phyloP scores from a whole-genome alignment of 2,113 vertebrate species.

The Manacus vitellinus region DNA sequence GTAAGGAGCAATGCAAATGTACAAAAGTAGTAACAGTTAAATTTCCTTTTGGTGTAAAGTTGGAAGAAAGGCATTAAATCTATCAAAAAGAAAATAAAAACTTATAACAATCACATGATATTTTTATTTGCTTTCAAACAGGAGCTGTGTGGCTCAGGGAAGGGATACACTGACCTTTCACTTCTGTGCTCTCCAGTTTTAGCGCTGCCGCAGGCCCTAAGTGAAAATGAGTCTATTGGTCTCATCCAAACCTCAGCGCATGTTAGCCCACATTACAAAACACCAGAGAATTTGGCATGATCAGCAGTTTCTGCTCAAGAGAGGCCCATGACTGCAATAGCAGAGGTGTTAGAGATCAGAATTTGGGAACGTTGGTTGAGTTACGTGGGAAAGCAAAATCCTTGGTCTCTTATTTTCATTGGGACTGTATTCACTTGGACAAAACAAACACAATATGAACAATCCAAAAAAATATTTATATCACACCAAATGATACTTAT shows the following conservation, averaged over 20 bases:
- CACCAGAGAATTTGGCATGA: slow-evolving; percentile 67
- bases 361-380: slow-evolving; percentile 3
- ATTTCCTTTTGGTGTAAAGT: background rate
- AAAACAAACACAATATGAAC: slow-evolving; percentile 37
- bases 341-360: slow-evolving; percentile 68
- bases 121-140: slow-evolving; percentile 51
- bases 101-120: background rate
- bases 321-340: slow-evolving; percentile 66
- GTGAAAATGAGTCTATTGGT: slow-evolving; percentile 58
- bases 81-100: background rate
- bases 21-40: background rate
- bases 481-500: slow-evolving; percentile 43
- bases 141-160: slow-evolving; percentile 22
- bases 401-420: background rate
- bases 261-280: slow-evolving; percentile 58
- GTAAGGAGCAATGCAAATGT: background rate
- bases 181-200: background rate
- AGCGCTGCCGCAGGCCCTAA: background rate
- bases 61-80: background rate
- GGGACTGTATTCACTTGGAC: slow-evolving; percentile 26
- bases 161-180: slow-evolving; percentile 34
- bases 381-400: slow-evolving; percentile 53
- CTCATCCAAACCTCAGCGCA: slow-evolving; percentile 43
- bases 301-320: slow-evolving; percentile 67
- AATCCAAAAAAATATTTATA: slow-evolving; percentile 26